Evolutionary conservation across 1,140 invertebrate genomes (phyloP).

Genomic region (Lerema accius): DNA sequence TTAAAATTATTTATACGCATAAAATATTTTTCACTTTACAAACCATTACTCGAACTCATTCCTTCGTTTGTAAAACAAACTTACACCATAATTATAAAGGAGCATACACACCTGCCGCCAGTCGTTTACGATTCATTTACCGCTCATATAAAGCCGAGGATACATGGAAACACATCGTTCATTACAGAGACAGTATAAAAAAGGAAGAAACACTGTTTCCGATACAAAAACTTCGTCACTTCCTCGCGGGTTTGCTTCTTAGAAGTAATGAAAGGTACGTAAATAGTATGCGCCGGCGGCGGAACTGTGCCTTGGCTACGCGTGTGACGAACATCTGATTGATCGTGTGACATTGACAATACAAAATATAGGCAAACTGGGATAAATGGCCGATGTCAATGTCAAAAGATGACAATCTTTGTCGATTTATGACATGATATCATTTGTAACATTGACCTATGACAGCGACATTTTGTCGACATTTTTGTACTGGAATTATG

Average conservation of each 20-base stretch:
- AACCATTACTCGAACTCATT: too few species aligned
- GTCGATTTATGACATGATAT: too few species aligned
- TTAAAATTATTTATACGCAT: too few species aligned
- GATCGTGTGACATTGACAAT: conserved; percentile 66
- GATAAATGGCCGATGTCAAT: too few species aligned
- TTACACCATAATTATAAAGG: neutral
- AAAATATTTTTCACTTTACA: too few species aligned
- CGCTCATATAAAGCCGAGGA: conserved; percentile 26
- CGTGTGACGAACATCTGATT: conserved; percentile 61
- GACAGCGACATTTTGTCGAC: too few species aligned
- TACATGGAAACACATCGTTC: conserved; percentile 44
- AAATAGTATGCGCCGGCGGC: conserved; percentile 60
- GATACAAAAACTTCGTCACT: conserved; percentile 72
- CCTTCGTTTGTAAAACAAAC: neutral
- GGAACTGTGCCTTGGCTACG: conserved; percentile 68
- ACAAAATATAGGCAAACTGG: too few species aligned
- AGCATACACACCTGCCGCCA: conserved; percentile 9
- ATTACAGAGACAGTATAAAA: conserved; percentile 51
- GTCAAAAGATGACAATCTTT: too few species aligned
- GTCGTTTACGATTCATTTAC: conserved; percentile 15
- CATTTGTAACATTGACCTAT: too few species aligned
- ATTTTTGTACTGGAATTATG: too few species aligned
- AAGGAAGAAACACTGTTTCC: conserved; percentile 64
- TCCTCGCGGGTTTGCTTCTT: conserved; percentile 69
- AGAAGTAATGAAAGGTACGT: conserved; percentile 78